Evolutionary conservation across 2,113 vertebrate genomes (phyloP), one percentile per base, ranked within the genome.

Genomic region (Varanus salvator): DNA sequence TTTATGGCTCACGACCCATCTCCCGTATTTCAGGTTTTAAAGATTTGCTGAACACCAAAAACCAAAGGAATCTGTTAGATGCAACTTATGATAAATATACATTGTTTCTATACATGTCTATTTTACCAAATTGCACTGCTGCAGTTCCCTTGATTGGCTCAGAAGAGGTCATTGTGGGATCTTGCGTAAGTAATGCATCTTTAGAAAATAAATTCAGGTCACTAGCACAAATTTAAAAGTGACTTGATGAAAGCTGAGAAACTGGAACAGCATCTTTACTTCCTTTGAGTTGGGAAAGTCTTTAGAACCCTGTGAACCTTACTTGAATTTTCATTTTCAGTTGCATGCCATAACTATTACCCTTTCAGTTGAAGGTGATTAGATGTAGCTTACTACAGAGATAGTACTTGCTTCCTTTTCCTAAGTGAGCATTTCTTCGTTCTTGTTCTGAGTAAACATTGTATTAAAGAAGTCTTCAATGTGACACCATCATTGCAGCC

Each of bases 191-290:
- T 95, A 94, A 96, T 93, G 84, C 44, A 83, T 93, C 92, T 93
- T 92, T 95, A 92, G 88, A 94, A 94, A 95, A 93, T 57, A 93
- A 88, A 95, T 94, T 94, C 91, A 95, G 92, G 94, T 94, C 90
- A 94, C 93, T 95, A 90, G 86, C 50, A 75, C 34, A 84, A 1
- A 91, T 93, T 94, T 95, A 91, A 92, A 90, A 92, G 82, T 88
- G 84, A 93, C 89, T 94, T 93, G 91, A 83, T 90, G 93, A 89
- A 91, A 93, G 88, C 85, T 88, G 93, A 95, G 85, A 89, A 90
- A 81, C 38, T 92, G 86, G 81, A 94, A 89, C 78, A 81, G 80
- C 90, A 93, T 88, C 81, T 88, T 85, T 90, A 69, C 80, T 66
- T 71, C 52, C 68, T 90, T 44, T 90, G 87, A 31, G 74, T 87